Conservation (phyloP, 2,888 invertebrate genomes). For the Pseudococcus jackbeardsleyi region DNA sequence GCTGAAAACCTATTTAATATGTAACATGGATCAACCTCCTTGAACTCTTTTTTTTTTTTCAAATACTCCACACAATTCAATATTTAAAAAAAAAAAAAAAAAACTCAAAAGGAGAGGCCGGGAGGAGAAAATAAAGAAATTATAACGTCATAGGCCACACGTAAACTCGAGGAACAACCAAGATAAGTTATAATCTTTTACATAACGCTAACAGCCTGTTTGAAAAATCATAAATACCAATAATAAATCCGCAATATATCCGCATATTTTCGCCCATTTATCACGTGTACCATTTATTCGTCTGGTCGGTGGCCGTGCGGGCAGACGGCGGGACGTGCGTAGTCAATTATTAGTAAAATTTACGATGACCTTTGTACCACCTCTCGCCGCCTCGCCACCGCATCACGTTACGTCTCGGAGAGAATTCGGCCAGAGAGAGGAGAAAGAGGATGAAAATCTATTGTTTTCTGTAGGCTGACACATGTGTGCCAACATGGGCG, state of each 20-base stretch:
- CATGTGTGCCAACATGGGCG: constrained; percentile 49
- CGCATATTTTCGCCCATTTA: constrained; percentile 46
- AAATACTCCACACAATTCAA: too few species aligned
- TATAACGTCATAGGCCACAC: neutral
- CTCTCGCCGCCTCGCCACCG: neutral
- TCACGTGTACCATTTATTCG: constrained; percentile 35
- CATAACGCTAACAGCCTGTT: neutral
- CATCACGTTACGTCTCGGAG: neutral
- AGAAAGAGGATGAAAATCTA: constrained; percentile 2
- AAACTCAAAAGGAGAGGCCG: too few species aligned
- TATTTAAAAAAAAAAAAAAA: too few species aligned
- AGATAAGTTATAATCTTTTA: neutral
- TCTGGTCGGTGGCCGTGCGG: neutral
- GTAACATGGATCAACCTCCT: too few species aligned
- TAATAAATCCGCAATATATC: constrained; percentile 3
- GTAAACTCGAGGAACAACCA: neutral
- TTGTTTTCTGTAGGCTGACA: constrained; percentile 44
- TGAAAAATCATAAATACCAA: constrained; percentile 30
- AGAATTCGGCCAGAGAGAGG: neutral
- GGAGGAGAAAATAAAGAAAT: too few species aligned
- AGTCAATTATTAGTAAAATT: constrained; percentile 43
- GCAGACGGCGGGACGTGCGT: neutral
- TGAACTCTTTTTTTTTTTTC: too few species aligned
- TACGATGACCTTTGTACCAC: constrained; percentile 43
- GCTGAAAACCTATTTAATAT: too few species aligned